Evolutionary conservation across 2,888 invertebrate genomes (phyloP).

Genomic region (Laothoe populi): DNA sequence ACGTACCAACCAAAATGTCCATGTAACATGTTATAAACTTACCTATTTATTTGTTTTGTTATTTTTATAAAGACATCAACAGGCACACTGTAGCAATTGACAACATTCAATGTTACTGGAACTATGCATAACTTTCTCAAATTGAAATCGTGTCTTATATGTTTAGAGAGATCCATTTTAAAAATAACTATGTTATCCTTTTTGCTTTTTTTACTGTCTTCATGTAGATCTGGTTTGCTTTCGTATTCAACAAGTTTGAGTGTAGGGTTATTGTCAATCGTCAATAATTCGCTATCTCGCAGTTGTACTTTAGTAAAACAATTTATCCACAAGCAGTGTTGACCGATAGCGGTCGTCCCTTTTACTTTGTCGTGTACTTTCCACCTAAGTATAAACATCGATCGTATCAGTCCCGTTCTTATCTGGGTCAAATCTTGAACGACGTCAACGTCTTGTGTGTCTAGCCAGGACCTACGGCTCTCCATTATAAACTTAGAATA

Average conservation of each 20-base stretch:
- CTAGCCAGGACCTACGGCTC: constrained; percentile 55
- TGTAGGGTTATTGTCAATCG: constrained; percentile 58
- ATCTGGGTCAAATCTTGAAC: constrained; percentile 42
- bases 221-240: constrained; percentile 49
- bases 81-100: constrained; percentile 86
- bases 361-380: constrained; percentile 83
- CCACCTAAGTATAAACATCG: constrained; percentile 82
- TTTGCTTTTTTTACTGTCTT: constrained; percentile 58
- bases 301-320: constrained; percentile 83
- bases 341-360: constrained; percentile 86
- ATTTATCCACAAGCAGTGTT: constrained; percentile 87
- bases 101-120: constrained; percentile 87
- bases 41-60: constrained; percentile 84
- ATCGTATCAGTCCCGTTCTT: constrained; percentile 65
- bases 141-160: constrained; percentile 87
- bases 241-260: constrained; percentile 70
- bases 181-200: constrained; percentile 84
- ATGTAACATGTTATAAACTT: constrained; percentile 40
- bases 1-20: no score
- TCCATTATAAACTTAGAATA: constrained; percentile 68
- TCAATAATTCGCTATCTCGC: constrained; percentile 61
- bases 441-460: constrained; percentile 48
- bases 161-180: constrained; percentile 83
- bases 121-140: constrained; percentile 86
- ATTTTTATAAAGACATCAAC: constrained; percentile 87